These are phyloP conservation scores for Drosophila grimshawi DNA, from an alignment of 1,140 invertebrate genomes.

Conservation along the genomic window DNA sequence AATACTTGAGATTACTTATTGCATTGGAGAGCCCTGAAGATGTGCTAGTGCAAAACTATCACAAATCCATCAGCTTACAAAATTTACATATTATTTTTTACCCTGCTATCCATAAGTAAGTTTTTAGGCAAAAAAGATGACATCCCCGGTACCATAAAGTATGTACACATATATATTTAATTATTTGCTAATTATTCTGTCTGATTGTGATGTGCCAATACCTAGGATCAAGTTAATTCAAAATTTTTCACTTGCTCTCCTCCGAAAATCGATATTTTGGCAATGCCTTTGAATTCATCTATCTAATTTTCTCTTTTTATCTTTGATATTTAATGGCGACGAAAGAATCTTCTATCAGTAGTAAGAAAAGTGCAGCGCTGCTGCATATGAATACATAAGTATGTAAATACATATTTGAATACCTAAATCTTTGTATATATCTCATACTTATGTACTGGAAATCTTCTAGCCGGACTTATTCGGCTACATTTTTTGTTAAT, in stretches of 20 bases:
- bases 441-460: conserved; percentile 2
- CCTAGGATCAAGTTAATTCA: too few relatives aligned
- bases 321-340: too few relatives aligned
- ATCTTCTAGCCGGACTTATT: not conserved
- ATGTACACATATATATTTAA: not conserved
- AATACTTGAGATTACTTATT: not conserved
- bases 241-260: not conserved
- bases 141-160: not conserved
- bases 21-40: conserved; percentile 1
- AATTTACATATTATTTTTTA: conserved; percentile 2
- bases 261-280: too few relatives aligned
- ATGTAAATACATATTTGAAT: not conserved
- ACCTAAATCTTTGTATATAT: not conserved
- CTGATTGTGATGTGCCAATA: not conserved
- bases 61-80: conserved; percentile 2
- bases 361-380: too few relatives aligned
- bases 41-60: not conserved
- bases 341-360: too few relatives aligned
- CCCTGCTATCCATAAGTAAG: conserved; percentile 7
- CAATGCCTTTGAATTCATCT: too few relatives aligned
- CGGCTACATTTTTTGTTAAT: not conserved
- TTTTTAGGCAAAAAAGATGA: not conserved
- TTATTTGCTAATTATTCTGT: not conserved
- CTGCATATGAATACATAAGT: not conserved
- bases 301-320: too few relatives aligned